Conservation (phyloP, 2,113 vertebrate genomes). For the Petrocephalus zakoni region DNA sequence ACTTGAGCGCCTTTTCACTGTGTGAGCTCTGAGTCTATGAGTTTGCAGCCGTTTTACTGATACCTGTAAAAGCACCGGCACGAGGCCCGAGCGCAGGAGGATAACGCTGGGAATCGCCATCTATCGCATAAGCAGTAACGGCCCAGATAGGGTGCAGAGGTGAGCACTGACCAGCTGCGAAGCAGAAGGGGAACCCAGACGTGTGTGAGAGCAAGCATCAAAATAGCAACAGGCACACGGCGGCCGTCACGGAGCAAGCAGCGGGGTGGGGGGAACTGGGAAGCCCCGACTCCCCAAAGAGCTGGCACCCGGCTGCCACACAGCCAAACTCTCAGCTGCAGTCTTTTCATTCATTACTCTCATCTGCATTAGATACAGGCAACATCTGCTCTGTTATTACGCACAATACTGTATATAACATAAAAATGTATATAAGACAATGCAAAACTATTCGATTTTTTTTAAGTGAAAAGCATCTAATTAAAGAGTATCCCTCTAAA, state of each 20-base stretch:
- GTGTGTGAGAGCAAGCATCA: neutral
- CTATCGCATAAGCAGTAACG: neutral
- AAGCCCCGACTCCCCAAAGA: neutral
- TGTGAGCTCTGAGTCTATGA: neutral
- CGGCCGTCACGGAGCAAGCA: neutral
- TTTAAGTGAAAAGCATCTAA: neutral
- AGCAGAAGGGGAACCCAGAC: conserved; percentile 7
- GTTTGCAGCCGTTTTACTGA: neutral
- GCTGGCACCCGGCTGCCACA: neutral
- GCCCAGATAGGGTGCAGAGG: neutral
- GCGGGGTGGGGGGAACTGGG: neutral
- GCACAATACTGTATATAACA: neutral
- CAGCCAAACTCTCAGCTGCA: neutral
- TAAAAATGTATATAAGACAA: neutral
- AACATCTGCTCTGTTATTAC: neutral
- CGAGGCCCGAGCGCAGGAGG: neutral
- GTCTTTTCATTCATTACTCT: neutral
- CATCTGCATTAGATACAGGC: neutral
- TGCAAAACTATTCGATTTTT: neutral
- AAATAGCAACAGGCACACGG: neutral
- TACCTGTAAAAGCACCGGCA: neutral
- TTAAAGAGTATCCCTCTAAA: neutral
- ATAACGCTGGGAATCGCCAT: neutral
- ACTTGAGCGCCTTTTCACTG: neutral
- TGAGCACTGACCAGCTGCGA: neutral